phyloP scores from a whole-genome alignment of 2,797 vertebrate species.

The Channallabes apus region DNA sequence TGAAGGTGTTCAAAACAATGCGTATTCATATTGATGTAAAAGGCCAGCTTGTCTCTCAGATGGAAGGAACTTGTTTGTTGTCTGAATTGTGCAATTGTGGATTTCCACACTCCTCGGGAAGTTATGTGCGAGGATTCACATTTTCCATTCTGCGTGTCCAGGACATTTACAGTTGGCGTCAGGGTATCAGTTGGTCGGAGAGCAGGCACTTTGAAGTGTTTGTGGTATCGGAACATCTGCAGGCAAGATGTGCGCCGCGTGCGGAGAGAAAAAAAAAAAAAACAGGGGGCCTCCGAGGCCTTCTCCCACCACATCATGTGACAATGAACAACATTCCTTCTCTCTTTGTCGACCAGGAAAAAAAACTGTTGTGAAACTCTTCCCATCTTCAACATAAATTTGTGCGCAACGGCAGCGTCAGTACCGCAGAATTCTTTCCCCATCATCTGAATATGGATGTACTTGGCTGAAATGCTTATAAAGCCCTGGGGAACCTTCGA shows the following conservation, averaged over 20 bases:
- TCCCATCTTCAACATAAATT: conserved; percentile 45
- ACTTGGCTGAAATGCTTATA: conserved; percentile 37
- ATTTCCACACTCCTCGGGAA: conserved; percentile 42
- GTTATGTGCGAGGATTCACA: conserved; percentile 79
- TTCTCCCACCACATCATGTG: conserved; percentile 89
- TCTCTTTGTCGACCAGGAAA: conserved; percentile 73
- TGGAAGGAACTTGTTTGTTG: conserved; percentile 25
- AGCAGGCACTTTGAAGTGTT: conserved; percentile 97
- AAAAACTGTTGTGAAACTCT: conserved; percentile 44
- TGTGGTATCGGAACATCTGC: conserved; percentile 97
- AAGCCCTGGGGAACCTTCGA: conserved; percentile 27
- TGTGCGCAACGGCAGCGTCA: conserved; percentile 11
- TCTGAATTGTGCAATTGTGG: conserved; percentile 29
- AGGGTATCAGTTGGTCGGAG: conserved; percentile 94
- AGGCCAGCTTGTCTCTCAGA: conserved; percentile 18
- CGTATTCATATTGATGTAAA: conserved; percentile 19
- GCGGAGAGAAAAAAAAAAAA: background rate
- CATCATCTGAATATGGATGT: conserved; percentile 42
- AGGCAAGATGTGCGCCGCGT: conserved; percentile 88
- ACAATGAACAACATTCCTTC: conserved; percentile 90
- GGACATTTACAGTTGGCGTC: conserved; percentile 99
- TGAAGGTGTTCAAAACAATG: conserved; percentile 47
- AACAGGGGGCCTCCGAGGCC: conserved; percentile 65
- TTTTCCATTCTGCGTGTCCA: conserved; percentile 91
- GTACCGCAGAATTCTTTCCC: conserved; percentile 19